Conservation (phyloP, 2,888 invertebrate species). For the Tigriopus californicus region DNA sequence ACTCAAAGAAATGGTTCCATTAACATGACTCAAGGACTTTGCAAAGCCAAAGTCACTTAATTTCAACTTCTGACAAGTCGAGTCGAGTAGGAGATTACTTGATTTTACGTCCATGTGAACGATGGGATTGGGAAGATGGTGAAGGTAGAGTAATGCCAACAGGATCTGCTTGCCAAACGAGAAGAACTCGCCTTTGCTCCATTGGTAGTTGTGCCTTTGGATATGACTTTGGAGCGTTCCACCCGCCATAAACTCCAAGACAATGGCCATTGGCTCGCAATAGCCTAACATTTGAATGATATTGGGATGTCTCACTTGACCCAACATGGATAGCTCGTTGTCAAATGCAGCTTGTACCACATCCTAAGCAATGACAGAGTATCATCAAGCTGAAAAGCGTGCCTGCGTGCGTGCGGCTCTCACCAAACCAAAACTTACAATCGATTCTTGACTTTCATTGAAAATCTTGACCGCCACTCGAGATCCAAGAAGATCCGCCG, state of each 20-base stretch:
- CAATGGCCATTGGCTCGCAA: background rate
- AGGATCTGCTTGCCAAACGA: background rate
- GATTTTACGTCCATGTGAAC: background rate
- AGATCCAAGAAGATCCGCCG: background rate
- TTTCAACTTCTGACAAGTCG: background rate
- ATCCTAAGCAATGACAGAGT: background rate
- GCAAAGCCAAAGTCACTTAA: background rate
- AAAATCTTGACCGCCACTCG: background rate
- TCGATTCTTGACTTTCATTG: background rate
- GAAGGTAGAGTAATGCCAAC: background rate
- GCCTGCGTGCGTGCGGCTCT: too few relatives aligned
- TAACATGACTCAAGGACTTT: background rate
- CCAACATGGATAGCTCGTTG: background rate
- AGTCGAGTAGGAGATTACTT: background rate
- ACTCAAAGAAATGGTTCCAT: background rate
- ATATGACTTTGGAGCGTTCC: background rate
- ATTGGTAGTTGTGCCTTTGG: background rate
- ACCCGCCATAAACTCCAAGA: background rate
- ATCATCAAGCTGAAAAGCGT: too few relatives aligned
- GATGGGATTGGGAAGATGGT: background rate
- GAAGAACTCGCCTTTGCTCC: background rate
- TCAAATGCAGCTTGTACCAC: background rate
- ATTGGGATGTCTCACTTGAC: background rate
- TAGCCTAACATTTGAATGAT: background rate
- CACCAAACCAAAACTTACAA: background rate